phyloP scores from a whole-genome alignment of 2,113 vertebrate genomes.

The Limnothrissa miodon region DNA sequence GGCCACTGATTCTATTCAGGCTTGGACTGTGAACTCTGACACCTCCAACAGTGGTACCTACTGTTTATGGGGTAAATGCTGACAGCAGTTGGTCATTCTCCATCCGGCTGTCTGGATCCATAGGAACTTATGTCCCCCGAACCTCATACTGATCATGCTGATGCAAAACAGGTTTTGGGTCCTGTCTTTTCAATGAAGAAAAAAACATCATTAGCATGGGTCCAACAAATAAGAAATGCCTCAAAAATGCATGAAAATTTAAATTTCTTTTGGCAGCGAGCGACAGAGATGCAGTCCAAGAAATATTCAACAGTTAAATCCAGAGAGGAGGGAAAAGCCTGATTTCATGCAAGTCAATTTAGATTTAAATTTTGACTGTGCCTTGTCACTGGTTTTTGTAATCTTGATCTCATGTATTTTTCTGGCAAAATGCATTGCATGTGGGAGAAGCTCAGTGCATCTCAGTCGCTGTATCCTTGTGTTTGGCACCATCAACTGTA shows the following conservation, averaged over 20 bases:
- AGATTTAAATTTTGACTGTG: not conserved
- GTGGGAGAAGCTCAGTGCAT: not conserved
- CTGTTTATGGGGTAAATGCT: slow-evolving; percentile 61
- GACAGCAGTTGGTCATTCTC: slow-evolving; percentile 61
- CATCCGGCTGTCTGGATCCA: slow-evolving; percentile 48
- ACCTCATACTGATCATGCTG: not conserved
- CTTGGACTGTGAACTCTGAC: slow-evolving; percentile 68
- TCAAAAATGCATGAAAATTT: not conserved
- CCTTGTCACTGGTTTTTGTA: not conserved
- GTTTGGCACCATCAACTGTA: not conserved
- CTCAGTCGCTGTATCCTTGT: not conserved
- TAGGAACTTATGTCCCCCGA: slow-evolving; percentile 39
- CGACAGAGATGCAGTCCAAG: not conserved
- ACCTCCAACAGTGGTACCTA: slow-evolving; percentile 70
- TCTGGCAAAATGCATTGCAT: not conserved
- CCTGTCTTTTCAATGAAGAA: not conserved
- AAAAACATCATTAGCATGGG: not conserved
- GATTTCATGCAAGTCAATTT: not conserved
- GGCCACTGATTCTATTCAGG: slow-evolving; percentile 59
- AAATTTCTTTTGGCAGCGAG: not conserved
- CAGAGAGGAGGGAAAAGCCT: not conserved
- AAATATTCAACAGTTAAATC: not conserved
- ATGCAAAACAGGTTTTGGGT: not conserved
- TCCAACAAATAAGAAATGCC: not conserved
- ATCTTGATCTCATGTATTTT: not conserved